A percentile compares a stretch with the other conserved stretches of the same genome.
These are phyloP conservation scores for Antheraea pernyi DNA, from an alignment of 1,140 invertebrate species.

Conservation along the genomic window DNA sequence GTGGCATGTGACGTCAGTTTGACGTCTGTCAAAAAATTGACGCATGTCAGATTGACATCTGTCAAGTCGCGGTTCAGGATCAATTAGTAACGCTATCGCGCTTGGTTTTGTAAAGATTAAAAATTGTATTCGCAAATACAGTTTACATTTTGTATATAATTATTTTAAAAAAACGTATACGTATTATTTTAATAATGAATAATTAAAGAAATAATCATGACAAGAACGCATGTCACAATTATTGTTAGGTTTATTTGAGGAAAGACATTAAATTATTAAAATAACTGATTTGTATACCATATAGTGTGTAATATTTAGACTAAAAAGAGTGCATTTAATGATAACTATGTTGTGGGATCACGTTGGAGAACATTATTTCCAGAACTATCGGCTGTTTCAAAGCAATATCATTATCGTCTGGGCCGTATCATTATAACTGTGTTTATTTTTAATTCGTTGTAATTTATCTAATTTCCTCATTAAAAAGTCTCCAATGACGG, in stretches of 20 bases:
- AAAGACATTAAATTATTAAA: conserved; percentile 43
- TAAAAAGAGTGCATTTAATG: not conserved
- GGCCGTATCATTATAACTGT: too few relatives aligned
- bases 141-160: not conserved
- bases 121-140: not conserved
- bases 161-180: conserved; percentile 15
- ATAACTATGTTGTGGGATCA: not conserved
- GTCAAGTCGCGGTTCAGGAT: not conserved
- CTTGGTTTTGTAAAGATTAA: not conserved
- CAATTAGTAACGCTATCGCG: not conserved
- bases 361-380: too few relatives aligned
- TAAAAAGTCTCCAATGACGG: too few relatives aligned
- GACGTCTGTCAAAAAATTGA: not conserved
- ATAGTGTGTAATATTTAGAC: conserved; percentile 27
- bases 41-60: not conserved
- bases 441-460: too few relatives aligned
- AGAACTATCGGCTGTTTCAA: not conserved
- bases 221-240: conserved; percentile 26
- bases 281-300: conserved; percentile 63
- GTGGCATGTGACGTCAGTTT: not conserved
- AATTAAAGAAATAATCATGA: conserved; percentile 20
- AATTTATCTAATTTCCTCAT: too few relatives aligned
- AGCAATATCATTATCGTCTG: too few relatives aligned
- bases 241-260: conserved; percentile 28
- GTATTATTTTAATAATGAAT: conserved; percentile 23